A percentile compares a stretch with the other conserved stretches of the same genome.
Conservation (phyloP, 2,888 invertebrate genomes). For the Drosophila kanekoi region DNA sequence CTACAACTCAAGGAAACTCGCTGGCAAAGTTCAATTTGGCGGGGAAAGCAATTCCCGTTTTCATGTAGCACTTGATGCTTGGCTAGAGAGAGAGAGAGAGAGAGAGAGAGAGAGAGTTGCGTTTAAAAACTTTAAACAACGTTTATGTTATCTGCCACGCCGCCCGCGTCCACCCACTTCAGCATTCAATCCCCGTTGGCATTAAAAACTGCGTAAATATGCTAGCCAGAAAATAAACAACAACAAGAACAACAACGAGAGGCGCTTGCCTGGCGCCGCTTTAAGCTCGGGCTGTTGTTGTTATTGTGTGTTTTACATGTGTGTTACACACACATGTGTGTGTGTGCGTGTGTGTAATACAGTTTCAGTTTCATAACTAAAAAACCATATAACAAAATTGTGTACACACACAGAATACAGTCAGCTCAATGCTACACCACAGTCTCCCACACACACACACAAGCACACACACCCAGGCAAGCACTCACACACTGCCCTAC, state of each 20-base stretch:
- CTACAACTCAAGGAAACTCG: slow-evolving; percentile 24
- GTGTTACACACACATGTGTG: neutral
- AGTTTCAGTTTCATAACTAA: slow-evolving; percentile 80
- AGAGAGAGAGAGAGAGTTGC: slow-evolving; percentile 31
- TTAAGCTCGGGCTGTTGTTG: slow-evolving; percentile 49
- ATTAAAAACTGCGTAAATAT: slow-evolving; percentile 76
- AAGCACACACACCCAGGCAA: slow-evolving; percentile 2
- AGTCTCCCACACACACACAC: neutral
- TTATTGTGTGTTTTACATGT: slow-evolving; percentile 22
- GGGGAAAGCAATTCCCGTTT: slow-evolving; percentile 32
- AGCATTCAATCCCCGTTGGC: slow-evolving; percentile 50
- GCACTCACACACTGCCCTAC: slow-evolving; percentile 1
- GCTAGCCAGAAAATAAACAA: slow-evolving; percentile 53
- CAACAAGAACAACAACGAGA: slow-evolving; percentile 32
- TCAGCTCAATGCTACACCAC: too few relatives aligned
- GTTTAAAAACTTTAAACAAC: slow-evolving; percentile 75
- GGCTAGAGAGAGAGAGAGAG: slow-evolving; percentile 21
- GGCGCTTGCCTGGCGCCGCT: slow-evolving; percentile 52
- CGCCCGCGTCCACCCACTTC: slow-evolving; percentile 3
- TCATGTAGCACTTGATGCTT: slow-evolving; percentile 67
- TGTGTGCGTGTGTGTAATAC: slow-evolving; percentile 57
- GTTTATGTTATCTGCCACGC: slow-evolving; percentile 70
- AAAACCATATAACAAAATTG: slow-evolving; percentile 80
- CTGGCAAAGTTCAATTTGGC: slow-evolving; percentile 68
- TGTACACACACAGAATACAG: slow-evolving; percentile 61